Evolutionary conservation across 1,140 invertebrate species (phyloP).

Genomic region (Gerris buenoi): DNA sequence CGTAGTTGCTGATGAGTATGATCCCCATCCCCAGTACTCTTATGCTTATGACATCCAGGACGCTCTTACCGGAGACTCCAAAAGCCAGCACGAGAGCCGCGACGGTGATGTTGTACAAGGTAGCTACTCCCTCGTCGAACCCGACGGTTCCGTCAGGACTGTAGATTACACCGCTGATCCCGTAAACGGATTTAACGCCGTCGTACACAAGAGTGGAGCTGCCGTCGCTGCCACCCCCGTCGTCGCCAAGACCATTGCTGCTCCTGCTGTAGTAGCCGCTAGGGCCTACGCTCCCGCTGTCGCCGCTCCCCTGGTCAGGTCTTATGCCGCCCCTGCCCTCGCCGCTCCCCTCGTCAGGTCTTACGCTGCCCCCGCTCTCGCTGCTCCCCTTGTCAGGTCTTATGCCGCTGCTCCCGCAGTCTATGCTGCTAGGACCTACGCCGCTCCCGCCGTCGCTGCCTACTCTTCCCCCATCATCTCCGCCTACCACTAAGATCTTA

Average conservation of each 20-base stretch:
- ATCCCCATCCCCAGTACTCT: conserved; percentile 31
- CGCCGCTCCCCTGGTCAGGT: conserved; percentile 8
- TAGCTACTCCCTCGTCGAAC: conserved; percentile 39
- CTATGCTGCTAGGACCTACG: conserved; percentile 26
- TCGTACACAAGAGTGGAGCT: conserved; percentile 19
- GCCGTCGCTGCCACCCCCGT: conserved; percentile 22
- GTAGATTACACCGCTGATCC: conserved; percentile 22
- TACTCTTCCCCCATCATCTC: conserved; percentile 33
- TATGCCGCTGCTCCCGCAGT: conserved; percentile 28
- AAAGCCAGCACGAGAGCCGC: conserved; percentile 47
- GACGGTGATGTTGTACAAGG: conserved; percentile 50
- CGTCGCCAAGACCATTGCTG: conserved; percentile 22
- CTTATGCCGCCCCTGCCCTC: too few relatives aligned
- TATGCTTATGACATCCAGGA: conserved; percentile 52
- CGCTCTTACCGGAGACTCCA: conserved; percentile 46
- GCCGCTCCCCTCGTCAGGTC: too few relatives aligned
- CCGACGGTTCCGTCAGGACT: conserved; percentile 25
- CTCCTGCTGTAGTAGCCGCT: conserved; percentile 30
- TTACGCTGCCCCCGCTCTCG: too few relatives aligned
- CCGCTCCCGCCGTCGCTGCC: conserved; percentile 24
- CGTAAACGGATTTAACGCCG: conserved; percentile 11
- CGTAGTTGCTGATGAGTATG: conserved; percentile 22
- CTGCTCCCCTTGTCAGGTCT: background rate
- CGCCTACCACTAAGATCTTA: conserved; percentile 15
- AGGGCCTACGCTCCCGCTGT: background rate